Base-by-base conservation (phyloP, 2,888 invertebrate genomes). In the Amphipoea oculea region DNA sequence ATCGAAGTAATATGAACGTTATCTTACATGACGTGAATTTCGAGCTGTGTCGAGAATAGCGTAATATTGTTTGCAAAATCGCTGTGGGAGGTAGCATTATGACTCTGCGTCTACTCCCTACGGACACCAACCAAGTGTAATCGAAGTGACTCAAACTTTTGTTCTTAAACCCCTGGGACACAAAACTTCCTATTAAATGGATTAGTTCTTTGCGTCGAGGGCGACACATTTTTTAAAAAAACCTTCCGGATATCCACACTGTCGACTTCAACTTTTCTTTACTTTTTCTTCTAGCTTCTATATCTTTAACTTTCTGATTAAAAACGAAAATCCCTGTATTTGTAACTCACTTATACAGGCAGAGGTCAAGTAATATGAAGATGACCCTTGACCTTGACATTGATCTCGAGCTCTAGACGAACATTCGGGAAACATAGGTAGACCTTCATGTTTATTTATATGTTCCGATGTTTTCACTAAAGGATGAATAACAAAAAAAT, bases 121-220 rank as follows among this genome's bases (percentile, higher is more conserved):
- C 78, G 89, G 87, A 85, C 81, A 83, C 80, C 76, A 78, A 89
- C 89, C 90, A 91, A 91, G 90, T 91, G 90, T 91, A 91, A 92
- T 91, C 90, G 88, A 92, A 91, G 88, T 89, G 89, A 89, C 90
- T 89, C 45, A 86, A 92, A 90, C 88, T 89, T 86, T 73, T 65
- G 75, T 86, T 83, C 73, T 73, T 42, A 74, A 80, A 84, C 85
- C 83, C 82, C 57, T 48, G 85, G 85, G 86, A 82, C 77, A 74
- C 69, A 70, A 86, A 91, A 90, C 89, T 90, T 92, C 60, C 54
- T 83, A 85, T 89, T 90, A 90, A 92, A 92, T 90, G 86, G 89
- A 91, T 92, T 90, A 90, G 83, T 78, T 86, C 76, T 71, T 75
- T 81, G 79, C 68, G 45, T 75, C 9, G 66, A 54, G 20, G 23